Base-by-base conservation (phyloP, 2,113 vertebrate genomes). In the Centropus unirufus region DNA sequence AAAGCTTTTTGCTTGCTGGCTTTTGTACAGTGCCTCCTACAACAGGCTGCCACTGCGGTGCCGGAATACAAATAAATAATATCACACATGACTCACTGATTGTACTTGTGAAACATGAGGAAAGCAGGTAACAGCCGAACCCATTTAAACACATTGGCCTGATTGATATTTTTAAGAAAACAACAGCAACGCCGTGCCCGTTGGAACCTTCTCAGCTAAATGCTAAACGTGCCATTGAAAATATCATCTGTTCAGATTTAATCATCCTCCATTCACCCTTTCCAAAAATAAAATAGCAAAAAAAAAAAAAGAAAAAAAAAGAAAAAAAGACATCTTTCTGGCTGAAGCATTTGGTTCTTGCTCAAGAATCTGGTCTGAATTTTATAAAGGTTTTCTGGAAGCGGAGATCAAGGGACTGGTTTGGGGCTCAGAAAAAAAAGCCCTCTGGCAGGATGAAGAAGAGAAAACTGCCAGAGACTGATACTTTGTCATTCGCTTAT, bases 361-460 rank as follows among this genome's bases (percentile, higher is more conserved):
- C 90, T 97, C 90, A 93, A 95, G 93, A 97, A 96, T 97, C 96
- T 97, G 94, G 90, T 93, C 90, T 92, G 90, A 91, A 96, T 97
- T 96, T 96, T 84, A 92, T 72, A 72, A 95, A 96, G 93, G 80
- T 95, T 97, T 97, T 96, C 97, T 96, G 97, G 95, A 97, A 97
- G 91, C 22, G 0, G 68, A 96, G 92, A 97, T 96, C 96, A 97
- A 96, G 95, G 79, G 84, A 40, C 90, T 96, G 67, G 72, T 94
- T 85, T 92, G 81, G 89, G 95, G 73, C 92, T 97, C 95, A 90
- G 86, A 87, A 95, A 95, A 87, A 89, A 95, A 87, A 89, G 67
- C 87, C 92, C 93, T 97, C 84, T 95, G 95, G 93, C 87, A 92
- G 95, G 77, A 90, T 78, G 89, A 93, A 95, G 93, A 94, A 69